phyloP scores from a whole-genome alignment of 2,888 invertebrate genomes.

The Platycnemis pennipes region DNA sequence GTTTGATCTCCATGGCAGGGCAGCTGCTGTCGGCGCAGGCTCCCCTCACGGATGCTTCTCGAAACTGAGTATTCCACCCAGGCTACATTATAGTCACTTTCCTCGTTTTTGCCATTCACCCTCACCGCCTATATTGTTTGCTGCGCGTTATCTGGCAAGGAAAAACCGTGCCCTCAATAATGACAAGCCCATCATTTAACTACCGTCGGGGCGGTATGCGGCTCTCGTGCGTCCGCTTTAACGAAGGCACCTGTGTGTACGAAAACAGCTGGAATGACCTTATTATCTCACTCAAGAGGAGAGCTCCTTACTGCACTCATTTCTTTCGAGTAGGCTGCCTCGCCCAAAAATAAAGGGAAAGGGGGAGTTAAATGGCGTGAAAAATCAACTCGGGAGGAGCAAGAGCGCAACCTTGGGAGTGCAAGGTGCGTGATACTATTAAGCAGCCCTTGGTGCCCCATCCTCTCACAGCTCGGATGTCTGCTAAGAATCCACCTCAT shows the following conservation, averaged over 20 bases:
- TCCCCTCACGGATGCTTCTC: not conserved
- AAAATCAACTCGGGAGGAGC: too few relatives aligned
- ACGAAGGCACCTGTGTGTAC: not conserved
- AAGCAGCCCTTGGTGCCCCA: too few relatives aligned
- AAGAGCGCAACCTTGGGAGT: too few relatives aligned
- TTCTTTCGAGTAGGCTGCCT: not conserved
- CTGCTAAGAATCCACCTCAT: too few relatives aligned
- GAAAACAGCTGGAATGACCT: conserved; percentile 11
- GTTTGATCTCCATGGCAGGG: not conserved
- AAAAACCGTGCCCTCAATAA: not conserved
- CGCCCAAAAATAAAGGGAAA: not conserved
- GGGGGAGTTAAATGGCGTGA: not conserved
- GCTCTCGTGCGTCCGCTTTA: not conserved
- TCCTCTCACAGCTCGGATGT: too few relatives aligned
- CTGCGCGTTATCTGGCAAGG: not conserved
- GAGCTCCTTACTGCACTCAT: not conserved
- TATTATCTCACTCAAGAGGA: not conserved
- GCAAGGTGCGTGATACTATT: too few relatives aligned
- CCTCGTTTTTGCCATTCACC: not conserved
- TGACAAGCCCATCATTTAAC: not conserved
- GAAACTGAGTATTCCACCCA: not conserved
- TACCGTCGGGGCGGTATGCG: not conserved
- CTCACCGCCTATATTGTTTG: not conserved
- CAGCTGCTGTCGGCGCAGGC: not conserved
- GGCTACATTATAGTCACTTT: not conserved